These are phyloP conservation scores for Pandion haliaetus DNA, from an alignment of 2,113 vertebrate genomes.

Conservation along the genomic window DNA sequence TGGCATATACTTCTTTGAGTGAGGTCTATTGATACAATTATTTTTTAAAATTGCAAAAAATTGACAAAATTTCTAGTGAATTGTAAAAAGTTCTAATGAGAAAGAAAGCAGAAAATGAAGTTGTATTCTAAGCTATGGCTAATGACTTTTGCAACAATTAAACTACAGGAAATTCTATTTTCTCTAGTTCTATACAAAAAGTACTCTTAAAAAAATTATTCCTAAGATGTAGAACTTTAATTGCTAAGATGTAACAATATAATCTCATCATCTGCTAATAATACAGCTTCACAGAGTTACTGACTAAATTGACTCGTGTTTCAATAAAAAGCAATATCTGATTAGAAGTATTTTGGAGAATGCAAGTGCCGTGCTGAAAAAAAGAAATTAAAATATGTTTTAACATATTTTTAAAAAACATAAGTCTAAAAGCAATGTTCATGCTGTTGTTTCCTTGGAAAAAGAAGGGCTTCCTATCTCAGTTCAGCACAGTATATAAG, in stretches of 20 bases:
- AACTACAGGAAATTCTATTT: background rate
- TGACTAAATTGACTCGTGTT: background rate
- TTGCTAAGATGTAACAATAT: background rate
- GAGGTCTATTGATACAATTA: background rate
- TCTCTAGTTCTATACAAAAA: background rate
- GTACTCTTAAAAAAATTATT: background rate
- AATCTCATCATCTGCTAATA: background rate
- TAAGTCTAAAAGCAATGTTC: background rate
- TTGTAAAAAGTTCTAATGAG: background rate
- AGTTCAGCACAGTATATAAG: background rate
- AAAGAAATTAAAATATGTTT: background rate
- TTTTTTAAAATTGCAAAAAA: background rate
- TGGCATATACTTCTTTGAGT: background rate
- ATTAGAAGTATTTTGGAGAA: conserved; percentile 28
- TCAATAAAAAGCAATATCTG: background rate
- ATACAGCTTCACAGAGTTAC: conserved; percentile 1
- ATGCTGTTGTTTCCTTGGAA: background rate
- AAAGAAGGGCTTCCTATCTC: background rate
- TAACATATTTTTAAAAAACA: conserved; percentile 13
- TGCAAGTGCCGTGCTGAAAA: background rate
- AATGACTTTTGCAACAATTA: background rate
- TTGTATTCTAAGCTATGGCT: background rate
- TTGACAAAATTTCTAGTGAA: background rate
- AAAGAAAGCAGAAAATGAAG: background rate
- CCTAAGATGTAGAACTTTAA: background rate